Evolutionary conservation across 2,797 vertebrate genomes (phyloP).

Genomic region (Gadopsis marmoratus): DNA sequence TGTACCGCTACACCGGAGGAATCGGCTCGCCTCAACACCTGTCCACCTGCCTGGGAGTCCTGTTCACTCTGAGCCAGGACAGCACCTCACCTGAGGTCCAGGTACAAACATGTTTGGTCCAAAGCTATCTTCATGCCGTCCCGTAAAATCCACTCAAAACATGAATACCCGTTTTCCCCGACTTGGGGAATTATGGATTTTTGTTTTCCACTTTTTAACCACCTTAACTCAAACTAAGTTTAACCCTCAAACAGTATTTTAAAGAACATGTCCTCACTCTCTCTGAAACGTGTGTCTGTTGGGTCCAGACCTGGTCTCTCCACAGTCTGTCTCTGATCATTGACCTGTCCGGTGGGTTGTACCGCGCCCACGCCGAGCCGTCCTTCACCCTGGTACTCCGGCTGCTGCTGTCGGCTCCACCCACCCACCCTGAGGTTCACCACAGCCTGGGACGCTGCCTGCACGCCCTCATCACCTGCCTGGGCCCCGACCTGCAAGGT

Average conservation of each 20-base stretch:
- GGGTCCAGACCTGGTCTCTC: conserved; percentile 90
- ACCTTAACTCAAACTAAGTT: too few species aligned
- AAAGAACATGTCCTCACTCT: neutral
- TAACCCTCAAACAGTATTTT: neutral
- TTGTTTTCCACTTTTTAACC: neutral
- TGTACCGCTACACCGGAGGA: conserved; percentile 91
- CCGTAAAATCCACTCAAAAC: too few species aligned
- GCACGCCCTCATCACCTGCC: conserved; percentile 89
- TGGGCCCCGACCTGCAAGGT: conserved; percentile 97
- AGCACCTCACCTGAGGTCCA: conserved; percentile 95
- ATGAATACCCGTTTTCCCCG: neutral
- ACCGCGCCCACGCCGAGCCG: conserved; percentile 87
- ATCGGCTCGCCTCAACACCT: conserved; percentile 90
- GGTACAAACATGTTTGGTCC: conserved; percentile 79
- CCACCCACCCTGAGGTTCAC: conserved; percentile 91
- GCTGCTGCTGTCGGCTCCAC: conserved; percentile 88
- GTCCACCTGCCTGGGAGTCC: conserved; percentile 90
- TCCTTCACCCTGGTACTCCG: conserved; percentile 89
- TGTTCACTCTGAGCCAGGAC: conserved; percentile 94
- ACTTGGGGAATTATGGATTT: neutral
- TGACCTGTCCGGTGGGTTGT: conserved; percentile 90
- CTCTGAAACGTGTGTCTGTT: conserved; percentile 54
- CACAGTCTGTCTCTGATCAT: conserved; percentile 91
- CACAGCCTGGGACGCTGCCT: conserved; percentile 93
- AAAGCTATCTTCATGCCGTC: neutral